phyloP scores from a whole-genome alignment of 2,113 vertebrate genomes.

The Malurus elegans region DNA sequence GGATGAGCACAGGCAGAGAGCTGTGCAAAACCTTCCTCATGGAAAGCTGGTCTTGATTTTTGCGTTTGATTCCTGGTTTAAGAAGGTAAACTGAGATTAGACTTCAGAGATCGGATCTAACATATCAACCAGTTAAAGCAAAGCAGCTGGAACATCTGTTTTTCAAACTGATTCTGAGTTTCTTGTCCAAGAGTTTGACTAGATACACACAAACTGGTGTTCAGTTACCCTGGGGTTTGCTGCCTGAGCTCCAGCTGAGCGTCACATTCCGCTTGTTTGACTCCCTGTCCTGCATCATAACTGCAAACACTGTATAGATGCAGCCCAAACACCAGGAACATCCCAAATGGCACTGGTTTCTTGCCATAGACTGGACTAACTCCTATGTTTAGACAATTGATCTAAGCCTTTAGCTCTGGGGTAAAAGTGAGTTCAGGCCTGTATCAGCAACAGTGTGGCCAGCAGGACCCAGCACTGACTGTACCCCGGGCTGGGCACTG shows the following conservation, averaged over 20 bases:
- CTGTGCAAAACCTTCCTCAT: not conserved
- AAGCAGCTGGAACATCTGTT: not conserved
- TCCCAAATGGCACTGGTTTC: not conserved
- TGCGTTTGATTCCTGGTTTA: not conserved
- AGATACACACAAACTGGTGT: not conserved
- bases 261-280: not conserved
- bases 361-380: not conserved
- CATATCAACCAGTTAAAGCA: not conserved
- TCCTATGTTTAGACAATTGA: not conserved
- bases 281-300: not conserved
- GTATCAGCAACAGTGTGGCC: not conserved
- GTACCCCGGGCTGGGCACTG: rapidly evolving
- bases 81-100: not conserved
- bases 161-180: not conserved
- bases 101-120: not conserved
- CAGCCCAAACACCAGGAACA: not conserved
- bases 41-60: not conserved
- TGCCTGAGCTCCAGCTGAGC: not conserved
- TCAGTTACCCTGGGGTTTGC: not conserved
- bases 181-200: not conserved
- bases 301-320: not conserved
- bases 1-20: not conserved
- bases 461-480: rapidly evolving
- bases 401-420: not conserved
- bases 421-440: not conserved